A percentile compares a stretch with the other conserved stretches of the same genome.
Evolutionary conservation across 2,113 vertebrate genomes (phyloP).

Genomic region (Antechinus flavipes): DNA sequence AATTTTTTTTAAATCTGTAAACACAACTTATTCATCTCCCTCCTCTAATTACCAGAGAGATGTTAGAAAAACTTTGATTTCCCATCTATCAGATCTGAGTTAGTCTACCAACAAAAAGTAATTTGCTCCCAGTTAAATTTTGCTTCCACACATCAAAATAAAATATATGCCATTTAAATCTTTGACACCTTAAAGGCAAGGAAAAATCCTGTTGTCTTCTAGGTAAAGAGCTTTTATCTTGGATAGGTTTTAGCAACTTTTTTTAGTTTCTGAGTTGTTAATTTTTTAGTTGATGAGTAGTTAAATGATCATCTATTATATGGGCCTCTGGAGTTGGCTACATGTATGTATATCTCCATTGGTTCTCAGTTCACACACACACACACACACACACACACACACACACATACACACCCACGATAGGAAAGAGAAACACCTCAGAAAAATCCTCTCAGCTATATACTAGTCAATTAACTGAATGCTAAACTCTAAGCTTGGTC

Average conservation of each 20-base stretch:
- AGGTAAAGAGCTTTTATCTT: neutral
- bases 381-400: no score
- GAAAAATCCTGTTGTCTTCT: neutral
- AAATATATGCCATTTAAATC: constrained; percentile 5
- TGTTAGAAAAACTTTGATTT: constrained; percentile 36
- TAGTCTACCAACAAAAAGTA: constrained; percentile 51
- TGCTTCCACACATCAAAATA: constrained; percentile 28
- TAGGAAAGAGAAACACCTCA: neutral
- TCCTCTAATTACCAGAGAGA: constrained; percentile 73
- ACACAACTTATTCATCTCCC: constrained; percentile 65
- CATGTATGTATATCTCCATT: neutral
- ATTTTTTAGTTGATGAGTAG: neutral
- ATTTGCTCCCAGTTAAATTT: neutral
- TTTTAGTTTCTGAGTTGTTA: neutral
- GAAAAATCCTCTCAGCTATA: constrained; percentile 34
- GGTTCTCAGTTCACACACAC: neutral
- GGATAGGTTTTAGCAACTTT: neutral
- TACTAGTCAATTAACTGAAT: neutral
- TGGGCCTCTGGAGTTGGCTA: neutral
- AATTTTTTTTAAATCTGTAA: constrained; percentile 70
- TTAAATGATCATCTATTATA: constrained; percentile 9
- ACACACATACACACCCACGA: no score
- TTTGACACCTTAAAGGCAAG: neutral
- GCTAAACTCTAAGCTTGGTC: neutral
- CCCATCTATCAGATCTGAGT: neutral